Evolutionary conservation across 2,888 invertebrate species (phyloP).

Genomic region (Diadromus collaris): DNA sequence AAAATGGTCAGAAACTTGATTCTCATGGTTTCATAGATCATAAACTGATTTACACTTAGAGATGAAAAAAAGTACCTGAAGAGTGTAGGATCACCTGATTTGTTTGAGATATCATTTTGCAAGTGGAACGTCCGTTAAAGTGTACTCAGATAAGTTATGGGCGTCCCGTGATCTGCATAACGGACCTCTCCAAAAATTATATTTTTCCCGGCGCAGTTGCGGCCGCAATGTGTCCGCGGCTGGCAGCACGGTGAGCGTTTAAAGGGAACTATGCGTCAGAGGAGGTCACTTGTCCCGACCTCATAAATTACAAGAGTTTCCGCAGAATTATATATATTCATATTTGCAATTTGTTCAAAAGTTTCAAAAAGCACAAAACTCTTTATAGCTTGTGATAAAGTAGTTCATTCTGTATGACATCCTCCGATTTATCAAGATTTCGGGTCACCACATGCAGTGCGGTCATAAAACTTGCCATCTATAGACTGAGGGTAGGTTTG

Average conservation of each 20-base stretch:
- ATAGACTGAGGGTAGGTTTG: neutral
- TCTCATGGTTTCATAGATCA: neutral
- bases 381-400: neutral
- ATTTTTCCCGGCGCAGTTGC: no score
- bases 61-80: neutral
- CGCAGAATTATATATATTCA: neutral
- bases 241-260: no score
- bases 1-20: neutral
- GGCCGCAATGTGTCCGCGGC: no score
- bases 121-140: neutral
- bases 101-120: neutral
- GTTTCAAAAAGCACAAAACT: neutral
- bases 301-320: neutral
- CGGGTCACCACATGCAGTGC: neutral
- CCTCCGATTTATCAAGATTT: neutral
- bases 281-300: neutral
- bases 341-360: neutral
- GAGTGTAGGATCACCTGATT: neutral
- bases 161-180: no score
- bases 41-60: neutral
- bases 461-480: conserved; percentile 3
- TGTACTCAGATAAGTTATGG: no score
- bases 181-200: no score
- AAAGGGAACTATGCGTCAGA: neutral
- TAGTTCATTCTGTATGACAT: neutral